phyloP scores from a whole-genome alignment of 1,140 invertebrate species.

The Odontomachus brunneus region DNA sequence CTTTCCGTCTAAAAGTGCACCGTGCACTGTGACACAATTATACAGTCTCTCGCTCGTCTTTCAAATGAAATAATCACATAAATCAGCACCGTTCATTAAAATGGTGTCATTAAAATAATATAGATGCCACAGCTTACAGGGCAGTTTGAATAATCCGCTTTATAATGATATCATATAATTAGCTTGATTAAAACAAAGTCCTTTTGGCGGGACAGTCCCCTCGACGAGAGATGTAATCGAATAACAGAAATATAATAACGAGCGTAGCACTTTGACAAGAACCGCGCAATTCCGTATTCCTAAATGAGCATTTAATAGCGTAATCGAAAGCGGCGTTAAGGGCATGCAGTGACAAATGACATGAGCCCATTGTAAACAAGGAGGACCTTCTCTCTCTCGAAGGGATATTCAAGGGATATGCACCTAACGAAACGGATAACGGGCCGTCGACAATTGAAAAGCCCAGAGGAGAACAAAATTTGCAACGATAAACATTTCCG shows the following conservation, averaged over 20 bases:
- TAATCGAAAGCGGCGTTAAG: constrained; percentile 47
- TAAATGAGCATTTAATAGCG: constrained; percentile 41
- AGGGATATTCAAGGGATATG: constrained; percentile 2
- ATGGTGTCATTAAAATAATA: constrained; percentile 54
- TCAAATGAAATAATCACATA: constrained; percentile 46
- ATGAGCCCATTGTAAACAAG: constrained; percentile 26
- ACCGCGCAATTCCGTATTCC: constrained; percentile 17
- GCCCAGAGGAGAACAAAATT: constrained; percentile 63
- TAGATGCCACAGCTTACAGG: constrained; percentile 35
- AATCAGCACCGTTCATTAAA: constrained; percentile 55
- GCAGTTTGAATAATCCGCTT: constrained; percentile 36
- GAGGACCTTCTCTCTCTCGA: background rate
- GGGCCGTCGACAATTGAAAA: constrained; percentile 60
- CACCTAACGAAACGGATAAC: constrained; percentile 58
- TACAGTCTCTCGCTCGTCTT: constrained; percentile 7
- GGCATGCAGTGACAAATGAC: constrained; percentile 14
- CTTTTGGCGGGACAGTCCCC: constrained; percentile 10
- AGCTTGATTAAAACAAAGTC: constrained; percentile 52
- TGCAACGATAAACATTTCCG: constrained; percentile 66
- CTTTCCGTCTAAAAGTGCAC: background rate
- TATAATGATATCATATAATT: constrained; percentile 44
- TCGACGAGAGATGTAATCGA: constrained; percentile 16
- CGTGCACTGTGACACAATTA: constrained; percentile 1
- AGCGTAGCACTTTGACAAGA: constrained; percentile 44
- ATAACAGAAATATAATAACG: constrained; percentile 53